phyloP scores from a whole-genome alignment of 2,888 invertebrate genomes.

The Tachina lurida region DNA sequence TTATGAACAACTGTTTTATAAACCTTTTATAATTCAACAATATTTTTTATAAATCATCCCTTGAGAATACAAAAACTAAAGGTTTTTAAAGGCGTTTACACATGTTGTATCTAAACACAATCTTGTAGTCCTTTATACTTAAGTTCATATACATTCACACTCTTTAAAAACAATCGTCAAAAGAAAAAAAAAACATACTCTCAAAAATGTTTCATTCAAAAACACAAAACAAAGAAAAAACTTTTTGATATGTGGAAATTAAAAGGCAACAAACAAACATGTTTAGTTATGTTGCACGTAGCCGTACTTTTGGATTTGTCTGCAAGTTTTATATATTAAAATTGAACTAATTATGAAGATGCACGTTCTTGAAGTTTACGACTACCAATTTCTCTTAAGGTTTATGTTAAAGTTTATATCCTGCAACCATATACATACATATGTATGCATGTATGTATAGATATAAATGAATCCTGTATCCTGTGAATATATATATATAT shows the following conservation, averaged over 20 bases:
- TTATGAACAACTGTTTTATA: no score
- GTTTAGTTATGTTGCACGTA: slow-evolving; percentile 15
- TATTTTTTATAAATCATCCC: no score
- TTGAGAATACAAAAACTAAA: no score
- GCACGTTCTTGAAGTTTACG: slow-evolving; percentile 23
- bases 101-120: no score
- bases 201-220: neutral
- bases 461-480: neutral
- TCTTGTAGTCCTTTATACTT: no score
- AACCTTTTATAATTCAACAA: no score
- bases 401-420: slow-evolving; percentile 19
- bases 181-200: neutral
- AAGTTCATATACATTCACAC: neutral
- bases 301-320: slow-evolving; percentile 28
- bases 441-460: neutral
- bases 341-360: slow-evolving; percentile 55
- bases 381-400: slow-evolving; percentile 28
- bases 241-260: slow-evolving; percentile 8
- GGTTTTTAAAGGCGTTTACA: no score
- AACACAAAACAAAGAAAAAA: slow-evolving; percentile 6
- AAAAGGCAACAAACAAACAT: slow-evolving; percentile 8
- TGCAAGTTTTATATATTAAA: slow-evolving; percentile 46
- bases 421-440: neutral
- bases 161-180: neutral
- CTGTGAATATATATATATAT: neutral